phyloP scores from a whole-genome alignment of 2,797 vertebrate genomes.

The Sebastes oblongus region DNA sequence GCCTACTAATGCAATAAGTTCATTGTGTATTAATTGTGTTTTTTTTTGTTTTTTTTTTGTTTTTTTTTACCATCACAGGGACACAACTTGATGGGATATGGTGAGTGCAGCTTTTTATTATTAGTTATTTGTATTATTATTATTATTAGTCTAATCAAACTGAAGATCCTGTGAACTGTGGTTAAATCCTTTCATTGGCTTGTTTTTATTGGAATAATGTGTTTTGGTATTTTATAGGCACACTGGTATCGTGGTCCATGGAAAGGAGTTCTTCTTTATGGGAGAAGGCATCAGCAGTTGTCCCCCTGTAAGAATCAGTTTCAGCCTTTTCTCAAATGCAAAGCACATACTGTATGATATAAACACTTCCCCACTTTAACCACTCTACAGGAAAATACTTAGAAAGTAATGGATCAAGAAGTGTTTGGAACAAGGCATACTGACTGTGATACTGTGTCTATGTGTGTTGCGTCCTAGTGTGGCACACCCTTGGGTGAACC shows the following conservation, averaged over 20 bases:
- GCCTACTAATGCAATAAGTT: not conserved
- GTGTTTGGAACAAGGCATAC: not conserved
- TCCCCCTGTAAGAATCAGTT: constrained; percentile 81
- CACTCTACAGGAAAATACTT: not conserved
- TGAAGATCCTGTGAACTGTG: not conserved
- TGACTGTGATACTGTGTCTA: not conserved
- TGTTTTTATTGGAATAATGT: not conserved
- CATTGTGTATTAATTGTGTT: not conserved
- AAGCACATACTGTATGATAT: not conserved
- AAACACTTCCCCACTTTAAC: not conserved
- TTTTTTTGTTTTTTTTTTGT: not conserved
- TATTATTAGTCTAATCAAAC: not conserved
- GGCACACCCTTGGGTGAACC: constrained; percentile 89
- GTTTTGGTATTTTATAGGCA: constrained; percentile 83
- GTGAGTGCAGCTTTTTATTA: constrained; percentile 78
- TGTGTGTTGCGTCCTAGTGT: constrained; percentile 77
- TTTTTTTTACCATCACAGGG: constrained; percentile 75
- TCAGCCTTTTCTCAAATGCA: not conserved
- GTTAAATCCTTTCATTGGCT: not conserved
- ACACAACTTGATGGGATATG: constrained; percentile 97
- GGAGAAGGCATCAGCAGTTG: constrained; percentile 90
- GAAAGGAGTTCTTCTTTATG: constrained; percentile 93
- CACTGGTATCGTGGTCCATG: constrained; percentile 93
- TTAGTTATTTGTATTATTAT: too few relatives aligned
- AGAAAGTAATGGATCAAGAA: not conserved